Conservation (phyloP, 2,113 vertebrate genomes). For the Desmodus rotundus region DNA sequence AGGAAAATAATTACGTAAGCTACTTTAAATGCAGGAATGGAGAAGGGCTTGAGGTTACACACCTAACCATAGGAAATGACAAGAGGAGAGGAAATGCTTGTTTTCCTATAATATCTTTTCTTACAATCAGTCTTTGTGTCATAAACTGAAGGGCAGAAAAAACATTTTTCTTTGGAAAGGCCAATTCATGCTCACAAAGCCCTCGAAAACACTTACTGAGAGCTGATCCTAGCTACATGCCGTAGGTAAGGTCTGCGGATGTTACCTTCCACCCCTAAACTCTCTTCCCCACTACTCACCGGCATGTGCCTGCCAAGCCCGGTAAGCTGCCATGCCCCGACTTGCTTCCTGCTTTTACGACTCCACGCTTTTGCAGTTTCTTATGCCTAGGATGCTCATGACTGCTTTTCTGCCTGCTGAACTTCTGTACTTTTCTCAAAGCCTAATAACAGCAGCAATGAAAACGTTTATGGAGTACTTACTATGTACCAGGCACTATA, state of each 20-base stretch:
- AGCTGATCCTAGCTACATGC: neutral
- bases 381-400: neutral
- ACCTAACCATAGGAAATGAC: slow-evolving; percentile 50
- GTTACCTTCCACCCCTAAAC: neutral
- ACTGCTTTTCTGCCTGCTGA: neutral
- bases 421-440: neutral
- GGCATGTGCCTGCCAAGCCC: neutral
- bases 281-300: neutral
- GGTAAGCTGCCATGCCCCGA: neutral
- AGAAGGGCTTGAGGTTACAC: neutral
- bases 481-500: neutral
- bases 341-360: neutral
- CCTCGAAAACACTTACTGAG: neutral
- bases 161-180: neutral
- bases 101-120: neutral
- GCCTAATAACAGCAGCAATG: neutral
- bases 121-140: neutral
- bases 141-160: neutral
- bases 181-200: neutral
- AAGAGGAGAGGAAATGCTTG: slow-evolving; percentile 3
- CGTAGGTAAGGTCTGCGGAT: neutral
- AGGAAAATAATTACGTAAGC: slow-evolving; percentile 57
- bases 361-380: neutral
- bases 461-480: neutral
- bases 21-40: slow-evolving; percentile 67